Conservation (phyloP, 2,797 vertebrate genomes). For the Dromococcyx pavoninus region DNA sequence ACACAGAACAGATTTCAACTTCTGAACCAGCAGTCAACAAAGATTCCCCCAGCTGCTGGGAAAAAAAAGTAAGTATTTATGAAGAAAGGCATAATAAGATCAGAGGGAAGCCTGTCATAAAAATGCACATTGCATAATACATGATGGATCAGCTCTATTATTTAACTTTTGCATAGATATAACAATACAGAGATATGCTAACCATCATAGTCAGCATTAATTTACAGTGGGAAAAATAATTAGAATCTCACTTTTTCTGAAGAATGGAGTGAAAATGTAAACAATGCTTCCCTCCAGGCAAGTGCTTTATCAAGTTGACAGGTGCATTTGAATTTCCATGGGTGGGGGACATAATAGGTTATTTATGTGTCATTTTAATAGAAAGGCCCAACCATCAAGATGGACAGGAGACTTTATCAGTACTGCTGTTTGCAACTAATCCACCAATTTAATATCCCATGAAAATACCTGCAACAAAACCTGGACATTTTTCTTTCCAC, state of each 20-base stretch:
- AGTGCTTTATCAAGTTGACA: conserved; percentile 99
- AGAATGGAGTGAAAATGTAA: conserved; percentile 99
- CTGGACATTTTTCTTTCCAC: conserved; percentile 78
- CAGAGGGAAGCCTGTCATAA: conserved; percentile 72
- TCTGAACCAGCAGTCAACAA: conserved; percentile 59
- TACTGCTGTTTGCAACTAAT: conserved; percentile 85
- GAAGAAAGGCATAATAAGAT: conserved; percentile 66
- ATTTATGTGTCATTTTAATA: conserved; percentile 99
- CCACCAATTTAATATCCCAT: conserved; percentile 81
- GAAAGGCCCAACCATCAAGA: conserved; percentile 83
- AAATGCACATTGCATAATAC: conserved; percentile 73
- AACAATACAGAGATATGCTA: conserved; percentile 81
- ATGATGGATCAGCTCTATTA: conserved; percentile 80
- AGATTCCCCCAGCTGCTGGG: conserved; percentile 55
- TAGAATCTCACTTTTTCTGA: conserved; percentile 98
- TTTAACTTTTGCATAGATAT: conserved; percentile 82
- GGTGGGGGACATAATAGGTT: conserved; percentile 98
- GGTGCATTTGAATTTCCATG: conserved; percentile 99
- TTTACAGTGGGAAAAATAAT: conserved; percentile 99
- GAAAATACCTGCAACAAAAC: conserved; percentile 82
- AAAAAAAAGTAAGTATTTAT: conserved; percentile 60
- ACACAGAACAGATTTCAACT: conserved; percentile 55
- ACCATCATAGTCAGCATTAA: conserved; percentile 96
- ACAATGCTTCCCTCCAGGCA: conserved; percentile 99
- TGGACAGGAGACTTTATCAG: conserved; percentile 86